phyloP scores from a whole-genome alignment of 2,888 invertebrate genomes.

The Drosophila ustulata region DNA sequence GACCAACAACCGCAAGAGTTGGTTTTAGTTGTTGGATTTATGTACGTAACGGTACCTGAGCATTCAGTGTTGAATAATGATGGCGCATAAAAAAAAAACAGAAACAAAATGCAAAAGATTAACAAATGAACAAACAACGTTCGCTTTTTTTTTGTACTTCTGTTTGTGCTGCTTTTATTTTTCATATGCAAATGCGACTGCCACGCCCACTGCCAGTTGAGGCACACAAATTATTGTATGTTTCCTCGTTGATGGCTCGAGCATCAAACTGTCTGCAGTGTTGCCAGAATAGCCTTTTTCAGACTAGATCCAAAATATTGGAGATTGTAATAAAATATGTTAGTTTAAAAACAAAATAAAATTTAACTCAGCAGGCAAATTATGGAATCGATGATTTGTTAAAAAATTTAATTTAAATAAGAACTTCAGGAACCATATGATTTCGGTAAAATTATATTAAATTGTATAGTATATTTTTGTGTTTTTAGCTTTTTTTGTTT shows the following conservation, averaged over 20 bases:
- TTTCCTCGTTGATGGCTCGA: slow-evolving; percentile 35
- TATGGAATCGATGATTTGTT: too few species aligned
- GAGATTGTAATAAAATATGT: too few species aligned
- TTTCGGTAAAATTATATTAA: too few species aligned
- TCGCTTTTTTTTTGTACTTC: slow-evolving; percentile 39
- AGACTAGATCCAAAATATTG: too few species aligned
- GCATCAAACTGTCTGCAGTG: slow-evolving; percentile 24
- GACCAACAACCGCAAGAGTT: slow-evolving; percentile 70
- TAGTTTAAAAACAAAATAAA: too few species aligned
- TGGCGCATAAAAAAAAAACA: slow-evolving; percentile 46
- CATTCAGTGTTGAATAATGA: slow-evolving; percentile 76
- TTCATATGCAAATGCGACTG: slow-evolving; percentile 60
- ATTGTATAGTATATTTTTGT: too few species aligned
- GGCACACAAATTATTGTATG: slow-evolving; percentile 47
- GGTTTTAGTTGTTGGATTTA: slow-evolving; percentile 54
- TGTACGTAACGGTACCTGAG: slow-evolving; percentile 73
- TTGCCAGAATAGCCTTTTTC: too few species aligned
- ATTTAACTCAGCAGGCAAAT: too few species aligned
- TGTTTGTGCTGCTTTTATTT: slow-evolving; percentile 26
- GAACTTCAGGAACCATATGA: too few species aligned
- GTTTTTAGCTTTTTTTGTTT: too few species aligned
- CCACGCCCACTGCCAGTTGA: slow-evolving; percentile 68
- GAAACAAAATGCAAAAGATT: slow-evolving; percentile 45
- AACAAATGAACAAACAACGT: slow-evolving; percentile 65
- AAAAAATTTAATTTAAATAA: too few species aligned